Percentiles rank a stretch among this genome's conserved stretches.
These are phyloP conservation scores for Linyphia triangularis DNA, from an alignment of 2,888 invertebrate genomes.

Conservation along the genomic window DNA sequence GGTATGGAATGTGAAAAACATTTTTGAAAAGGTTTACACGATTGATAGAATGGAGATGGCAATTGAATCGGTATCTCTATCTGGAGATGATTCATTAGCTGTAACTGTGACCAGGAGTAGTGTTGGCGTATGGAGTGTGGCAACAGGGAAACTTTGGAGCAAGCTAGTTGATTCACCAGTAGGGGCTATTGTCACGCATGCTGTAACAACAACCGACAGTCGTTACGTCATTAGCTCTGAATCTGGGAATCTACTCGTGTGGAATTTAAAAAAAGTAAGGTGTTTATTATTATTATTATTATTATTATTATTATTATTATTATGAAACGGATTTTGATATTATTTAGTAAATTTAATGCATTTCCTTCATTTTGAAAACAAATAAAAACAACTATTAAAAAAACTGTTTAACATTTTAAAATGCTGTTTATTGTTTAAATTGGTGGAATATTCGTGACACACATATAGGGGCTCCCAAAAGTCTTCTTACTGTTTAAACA, in stretches of 20 bases:
- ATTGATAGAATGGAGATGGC: constrained; percentile 97
- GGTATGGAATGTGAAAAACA: constrained; percentile 99
- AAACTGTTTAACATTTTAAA: no score
- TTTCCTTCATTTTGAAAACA: no score
- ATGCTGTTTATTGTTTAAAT: no score
- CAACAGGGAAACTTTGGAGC: constrained; percentile 89
- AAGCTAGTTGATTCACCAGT: constrained; percentile 94
- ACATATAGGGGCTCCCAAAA: no score
- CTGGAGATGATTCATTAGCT: constrained; percentile 87
- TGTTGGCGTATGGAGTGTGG: constrained; percentile 96
- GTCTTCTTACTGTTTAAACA: no score
- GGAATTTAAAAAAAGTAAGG: constrained; percentile 86
- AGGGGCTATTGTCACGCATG: constrained; percentile 96
- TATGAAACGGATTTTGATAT: no score
- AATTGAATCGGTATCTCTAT: constrained; percentile 88
- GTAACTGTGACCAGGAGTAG: constrained; percentile 96
- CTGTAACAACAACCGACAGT: constrained; percentile 91
- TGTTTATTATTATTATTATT: background rate
- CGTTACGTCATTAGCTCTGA: constrained; percentile 92
- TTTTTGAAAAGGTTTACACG: constrained; percentile 97
- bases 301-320: no score
- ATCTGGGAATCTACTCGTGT: constrained; percentile 92
- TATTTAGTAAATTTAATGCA: no score
- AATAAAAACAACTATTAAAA: no score
- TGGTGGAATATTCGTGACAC: no score